Base-by-base conservation (phyloP, 1,140 invertebrate genomes). In the Phortica variegata region DNA sequence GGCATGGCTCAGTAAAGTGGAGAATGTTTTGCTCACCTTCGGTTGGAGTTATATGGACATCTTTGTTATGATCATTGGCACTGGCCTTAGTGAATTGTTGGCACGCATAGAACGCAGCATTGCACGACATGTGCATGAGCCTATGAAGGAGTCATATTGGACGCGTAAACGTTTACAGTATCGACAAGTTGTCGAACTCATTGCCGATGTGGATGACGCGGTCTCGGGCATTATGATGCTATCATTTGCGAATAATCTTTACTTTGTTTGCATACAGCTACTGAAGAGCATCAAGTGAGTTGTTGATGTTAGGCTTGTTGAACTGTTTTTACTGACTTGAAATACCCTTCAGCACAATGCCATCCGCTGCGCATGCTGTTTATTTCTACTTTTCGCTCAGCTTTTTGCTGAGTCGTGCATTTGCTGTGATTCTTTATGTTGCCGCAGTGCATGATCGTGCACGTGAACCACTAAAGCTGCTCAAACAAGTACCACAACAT, bases 341-440 rank as follows among this genome's bases (percentile, higher is more conserved):
- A n/a, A n/a, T n/a, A n/a, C n/a, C n/a, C 10, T 41, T 2, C 38
- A 75, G 73, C 41, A 65, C 48, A 5, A 74, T 70, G 71, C 65
- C 65, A 29, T 71, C 68, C 7, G 19, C 50, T 3, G 65, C 56
- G 8, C 73, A 77, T 40, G 47, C 60, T 0, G 48, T 82, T 2
- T 87, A 86, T 57, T 86, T 83, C 55, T 84, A 84, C 53, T 82
- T 80, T 36, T 86, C 84, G 2, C 83, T 87, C 43, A 62, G 75
- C 0, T 85, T 85, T 52, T 72, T 87, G 3, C 73, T 86, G 16
- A 70, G 77, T 6, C 76, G 84, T 45, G 81, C 82, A 0, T 55
- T 80, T 2, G 72, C 79, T 0, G 84, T 87, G 2, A 81, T 83
- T 0, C 58, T 86, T 3, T 78, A 79, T 16, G 76, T 83, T 1